phyloP scores from a whole-genome alignment of 1,140 invertebrate species.

The Trialeurodes vaporariorum region DNA sequence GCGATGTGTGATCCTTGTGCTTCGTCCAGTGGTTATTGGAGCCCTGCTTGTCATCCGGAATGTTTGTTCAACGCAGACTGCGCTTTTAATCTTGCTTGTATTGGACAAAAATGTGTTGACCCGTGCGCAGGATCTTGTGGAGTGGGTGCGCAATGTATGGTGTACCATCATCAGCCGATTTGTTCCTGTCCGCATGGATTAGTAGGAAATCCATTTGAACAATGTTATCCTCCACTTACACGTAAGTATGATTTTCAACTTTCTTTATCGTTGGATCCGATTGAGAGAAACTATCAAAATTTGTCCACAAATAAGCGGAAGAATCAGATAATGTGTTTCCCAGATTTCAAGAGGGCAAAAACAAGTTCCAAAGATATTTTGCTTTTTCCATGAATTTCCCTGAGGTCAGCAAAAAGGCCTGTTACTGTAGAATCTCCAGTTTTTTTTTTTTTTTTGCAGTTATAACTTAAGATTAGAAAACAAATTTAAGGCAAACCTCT shows the following conservation, averaged over 20 bases:
- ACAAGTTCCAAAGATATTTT: too few species aligned
- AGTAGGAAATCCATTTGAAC: conserved; percentile 62
- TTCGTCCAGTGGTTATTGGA: conserved; percentile 48
- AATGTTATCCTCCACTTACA: conserved; percentile 37
- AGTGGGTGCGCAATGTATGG: conserved; percentile 55
- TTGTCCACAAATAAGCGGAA: too few species aligned
- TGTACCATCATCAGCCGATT: conserved; percentile 58
- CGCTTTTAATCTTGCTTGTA: conserved; percentile 60
- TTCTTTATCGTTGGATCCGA: too few species aligned
- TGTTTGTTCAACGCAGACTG: conserved; percentile 67
- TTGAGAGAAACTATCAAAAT: too few species aligned
- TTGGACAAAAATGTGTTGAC: conserved; percentile 59
- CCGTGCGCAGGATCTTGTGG: conserved; percentile 64
- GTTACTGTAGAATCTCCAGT: too few species aligned
- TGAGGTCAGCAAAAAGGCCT: too few species aligned
- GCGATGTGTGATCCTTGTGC: conserved; percentile 68
- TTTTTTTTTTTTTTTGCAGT: too few species aligned
- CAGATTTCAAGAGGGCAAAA: too few species aligned
- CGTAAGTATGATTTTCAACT: not conserved
- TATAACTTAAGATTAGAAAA: too few species aligned
- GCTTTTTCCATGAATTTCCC: too few species aligned
- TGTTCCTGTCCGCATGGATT: conserved; percentile 58
- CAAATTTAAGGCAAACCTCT: too few species aligned
- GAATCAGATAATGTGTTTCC: too few species aligned
- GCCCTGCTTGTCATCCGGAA: conserved; percentile 60